A percentile compares a stretch with the other conserved stretches of the same genome.
These are phyloP conservation scores for Mionectes macconnelli DNA, from an alignment of 2,113 vertebrate species.

Conservation along the genomic window DNA sequence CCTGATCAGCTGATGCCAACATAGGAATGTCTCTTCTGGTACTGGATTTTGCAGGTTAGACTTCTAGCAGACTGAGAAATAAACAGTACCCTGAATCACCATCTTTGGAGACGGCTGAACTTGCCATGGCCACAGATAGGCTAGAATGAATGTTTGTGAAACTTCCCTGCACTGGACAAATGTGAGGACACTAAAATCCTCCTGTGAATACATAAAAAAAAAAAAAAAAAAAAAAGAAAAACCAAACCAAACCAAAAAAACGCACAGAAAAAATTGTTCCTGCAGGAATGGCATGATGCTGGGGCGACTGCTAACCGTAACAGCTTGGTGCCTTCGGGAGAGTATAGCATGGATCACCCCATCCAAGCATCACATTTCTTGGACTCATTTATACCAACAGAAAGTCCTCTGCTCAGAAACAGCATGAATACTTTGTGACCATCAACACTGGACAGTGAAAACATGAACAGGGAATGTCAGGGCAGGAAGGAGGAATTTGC, in stretches of 20 bases:
- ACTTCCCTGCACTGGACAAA: neutral
- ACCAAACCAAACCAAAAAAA: too few species aligned
- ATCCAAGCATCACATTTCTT: neutral
- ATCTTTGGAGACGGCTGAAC: neutral
- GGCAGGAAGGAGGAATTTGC: neutral
- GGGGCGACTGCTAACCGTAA: neutral
- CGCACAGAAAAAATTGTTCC: neutral
- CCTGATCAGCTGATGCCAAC: neutral
- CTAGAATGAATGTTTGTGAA: neutral
- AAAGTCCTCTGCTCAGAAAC: neutral
- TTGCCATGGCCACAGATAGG: neutral
- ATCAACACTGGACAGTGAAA: fast-evolving
- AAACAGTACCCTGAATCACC: neutral
- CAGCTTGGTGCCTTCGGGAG: fast-evolving
- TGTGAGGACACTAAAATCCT: neutral
- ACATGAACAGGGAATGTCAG: fast-evolving
- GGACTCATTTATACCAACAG: fast-evolving
- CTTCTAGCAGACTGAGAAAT: neutral
- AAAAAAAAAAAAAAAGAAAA: too few species aligned
- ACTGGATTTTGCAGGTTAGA: neutral
- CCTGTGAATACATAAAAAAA: neutral
- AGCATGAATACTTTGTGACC: neutral
- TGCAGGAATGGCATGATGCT: neutral
- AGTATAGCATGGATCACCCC: fast-evolving
- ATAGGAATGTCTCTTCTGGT: neutral